Conservation (phyloP, 2,113 vertebrate species). For the Oenanthe melanoleuca region DNA sequence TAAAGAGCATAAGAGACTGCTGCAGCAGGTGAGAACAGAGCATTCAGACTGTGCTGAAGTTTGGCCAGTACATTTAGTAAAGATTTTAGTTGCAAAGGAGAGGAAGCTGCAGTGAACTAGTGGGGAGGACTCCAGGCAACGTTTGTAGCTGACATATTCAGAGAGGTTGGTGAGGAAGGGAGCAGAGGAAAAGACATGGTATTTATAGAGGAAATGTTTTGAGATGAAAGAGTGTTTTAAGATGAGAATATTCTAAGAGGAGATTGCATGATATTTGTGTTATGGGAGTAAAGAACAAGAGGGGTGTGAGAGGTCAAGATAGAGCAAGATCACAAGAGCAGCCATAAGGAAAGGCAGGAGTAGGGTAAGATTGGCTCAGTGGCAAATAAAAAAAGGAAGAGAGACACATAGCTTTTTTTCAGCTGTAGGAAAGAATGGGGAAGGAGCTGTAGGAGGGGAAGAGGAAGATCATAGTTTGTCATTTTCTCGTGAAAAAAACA, state of each 20-base stretch:
- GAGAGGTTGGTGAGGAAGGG: neutral
- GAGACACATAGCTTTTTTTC: neutral
- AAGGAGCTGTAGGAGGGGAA: neutral
- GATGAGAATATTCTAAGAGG: neutral
- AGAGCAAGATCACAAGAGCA: neutral
- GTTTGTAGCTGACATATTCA: neutral
- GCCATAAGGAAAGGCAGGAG: neutral
- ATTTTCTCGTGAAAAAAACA: neutral
- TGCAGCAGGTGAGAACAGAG: neutral
- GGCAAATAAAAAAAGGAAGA: neutral
- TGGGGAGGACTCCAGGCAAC: neutral
- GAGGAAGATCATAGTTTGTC: neutral
- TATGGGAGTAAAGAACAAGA: neutral
- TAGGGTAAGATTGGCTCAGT: neutral
- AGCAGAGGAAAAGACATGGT: neutral
- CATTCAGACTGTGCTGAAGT: neutral
- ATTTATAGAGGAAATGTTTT: neutral
- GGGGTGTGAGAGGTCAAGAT: neutral
- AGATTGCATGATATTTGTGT: neutral
- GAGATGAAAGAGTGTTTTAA: conserved; percentile 4
- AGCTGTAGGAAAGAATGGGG: neutral
- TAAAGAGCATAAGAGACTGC: neutral
- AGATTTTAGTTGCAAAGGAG: neutral
- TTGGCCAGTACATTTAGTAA: neutral
- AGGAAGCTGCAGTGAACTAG: neutral